Base-by-base conservation (phyloP, 1,140 invertebrate genomes). In the Schlechtendalia chinensis region DNA sequence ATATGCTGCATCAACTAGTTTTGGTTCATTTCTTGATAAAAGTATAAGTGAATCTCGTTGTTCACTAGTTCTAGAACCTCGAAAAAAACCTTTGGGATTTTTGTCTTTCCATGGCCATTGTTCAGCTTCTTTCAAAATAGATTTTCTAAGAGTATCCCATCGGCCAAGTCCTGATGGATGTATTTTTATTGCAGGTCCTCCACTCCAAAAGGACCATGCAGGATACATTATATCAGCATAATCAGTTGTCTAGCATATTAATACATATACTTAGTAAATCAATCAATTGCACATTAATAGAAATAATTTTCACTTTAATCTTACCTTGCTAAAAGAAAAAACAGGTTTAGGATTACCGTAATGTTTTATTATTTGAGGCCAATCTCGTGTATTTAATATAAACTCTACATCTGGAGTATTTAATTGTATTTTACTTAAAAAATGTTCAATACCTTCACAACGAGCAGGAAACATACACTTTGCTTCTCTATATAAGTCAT, bases 141-240 rank as follows among this genome's bases (percentile, higher is more conserved):
- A 90, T 81, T 90, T 87, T 67, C 95, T 88, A 84, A 94, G 92
- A 82, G 91, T 84, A 87, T 98, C 95, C 97, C 97, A 99, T 67
- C 94, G 87, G 0, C 96, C 96, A 77, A 98, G 90, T 54, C 97
- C 97, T 75, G 90, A 92, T 0, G 97, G 96, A 88, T 98, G 97
- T 11, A 97, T 86, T 63, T 91, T 91, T 82, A 98, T 97, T 5
- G 96, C 96, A 59, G 97, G 97, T 2, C 97, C 97, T 63, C 97
- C 96, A 87, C 96, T 94, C 96, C 96, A 98, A 87, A 99, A 98
- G 47, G 94, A 92, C 97, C 97, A 98, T 0, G 96, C 93, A 67
- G 97, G 97, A 88, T 98, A 98, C 89, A 93, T 94, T 81, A 98
- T 97, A 85, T 99, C 97, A 85, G 90, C 89, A 86, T 96, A 94